Conservation (phyloP, 1,140 invertebrate genomes). For the Pollicipes pollicipes region DNA sequence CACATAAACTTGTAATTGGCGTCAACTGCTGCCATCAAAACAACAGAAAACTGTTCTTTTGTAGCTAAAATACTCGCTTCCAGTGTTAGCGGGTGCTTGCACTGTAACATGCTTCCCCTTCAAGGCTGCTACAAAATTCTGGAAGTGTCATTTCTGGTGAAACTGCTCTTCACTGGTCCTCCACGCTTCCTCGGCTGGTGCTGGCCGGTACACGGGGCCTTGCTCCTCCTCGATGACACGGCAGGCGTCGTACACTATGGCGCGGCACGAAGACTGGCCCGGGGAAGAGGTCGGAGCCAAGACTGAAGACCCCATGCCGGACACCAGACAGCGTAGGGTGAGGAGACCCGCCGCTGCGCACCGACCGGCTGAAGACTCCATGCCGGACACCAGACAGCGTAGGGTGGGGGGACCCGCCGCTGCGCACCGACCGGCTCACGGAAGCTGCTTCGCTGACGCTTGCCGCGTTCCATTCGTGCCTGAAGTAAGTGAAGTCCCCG, state of each 20-base stretch:
- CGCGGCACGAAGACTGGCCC: not conserved
- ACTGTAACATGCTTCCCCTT: slow-evolving; percentile 35
- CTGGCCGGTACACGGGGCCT: not conserved
- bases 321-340: not conserved
- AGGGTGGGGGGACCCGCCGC: not conserved
- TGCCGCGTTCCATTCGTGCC: not conserved
- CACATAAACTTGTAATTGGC: slow-evolving; percentile 29
- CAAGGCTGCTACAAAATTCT: slow-evolving; percentile 27
- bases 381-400: not conserved
- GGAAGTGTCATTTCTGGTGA: slow-evolving; percentile 25
- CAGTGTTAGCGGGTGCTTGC: slow-evolving; percentile 25
- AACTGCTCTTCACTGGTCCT: slow-evolving; percentile 19
- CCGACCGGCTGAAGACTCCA: not conserved
- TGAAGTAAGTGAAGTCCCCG: not conserved
- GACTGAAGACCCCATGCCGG: not conserved
- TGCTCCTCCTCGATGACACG: not conserved
- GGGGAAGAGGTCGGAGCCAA: not conserved
- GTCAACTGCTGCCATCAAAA: slow-evolving; percentile 32
- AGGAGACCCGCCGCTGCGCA: not conserved
- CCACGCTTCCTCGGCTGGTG: not conserved
- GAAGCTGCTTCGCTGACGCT: not conserved
- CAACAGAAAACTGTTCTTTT: slow-evolving; percentile 32
- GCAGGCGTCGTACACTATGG: not conserved
- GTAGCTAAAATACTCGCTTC: slow-evolving; percentile 33
- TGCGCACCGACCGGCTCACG: not conserved